Evolutionary conservation across 2,888 invertebrate species (phyloP).

Genomic region (Leucoma salicis): DNA sequence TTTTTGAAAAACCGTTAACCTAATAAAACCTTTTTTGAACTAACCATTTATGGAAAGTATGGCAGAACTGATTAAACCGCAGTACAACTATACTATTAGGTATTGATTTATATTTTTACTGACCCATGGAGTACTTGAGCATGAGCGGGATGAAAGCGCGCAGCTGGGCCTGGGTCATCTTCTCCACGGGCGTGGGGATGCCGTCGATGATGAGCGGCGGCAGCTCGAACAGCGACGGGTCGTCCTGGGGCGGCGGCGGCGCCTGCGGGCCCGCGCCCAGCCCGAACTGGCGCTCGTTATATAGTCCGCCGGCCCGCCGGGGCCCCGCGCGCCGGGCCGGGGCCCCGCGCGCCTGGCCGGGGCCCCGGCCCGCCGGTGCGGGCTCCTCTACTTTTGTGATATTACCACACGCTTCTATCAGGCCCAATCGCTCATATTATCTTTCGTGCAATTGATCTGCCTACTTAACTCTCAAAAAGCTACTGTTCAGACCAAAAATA

Average conservation of each 20-base stretch:
- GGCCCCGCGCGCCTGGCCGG: neutral
- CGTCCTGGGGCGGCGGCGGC: constrained; percentile 86
- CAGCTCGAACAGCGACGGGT: constrained; percentile 96
- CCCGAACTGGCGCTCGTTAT: constrained; percentile 69
- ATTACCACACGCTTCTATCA: no score
- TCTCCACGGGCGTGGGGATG: constrained; percentile 98
- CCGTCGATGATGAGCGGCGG: constrained; percentile 98
- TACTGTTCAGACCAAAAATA: no score
- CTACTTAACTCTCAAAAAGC: no score
- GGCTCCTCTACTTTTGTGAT: no score
- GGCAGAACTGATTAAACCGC: no score
- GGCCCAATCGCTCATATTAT: no score
- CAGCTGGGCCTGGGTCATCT: constrained; percentile 99
- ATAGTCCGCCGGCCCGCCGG: constrained; percentile 9
- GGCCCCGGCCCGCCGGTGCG: no score
- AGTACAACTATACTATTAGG: no score
- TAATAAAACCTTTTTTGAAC: no score
- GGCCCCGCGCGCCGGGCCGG: neutral
- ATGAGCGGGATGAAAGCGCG: constrained; percentile 98
- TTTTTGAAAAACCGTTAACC: no score
- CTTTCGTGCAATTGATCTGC: no score
- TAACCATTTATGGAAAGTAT: no score
- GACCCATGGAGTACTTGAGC: constrained; percentile 97
- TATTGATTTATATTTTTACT: constrained; percentile 37
- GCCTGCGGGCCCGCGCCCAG: constrained; percentile 72